phyloP scores from a whole-genome alignment of 2,888 invertebrate genomes.

The Sicus ferrugineus region DNA sequence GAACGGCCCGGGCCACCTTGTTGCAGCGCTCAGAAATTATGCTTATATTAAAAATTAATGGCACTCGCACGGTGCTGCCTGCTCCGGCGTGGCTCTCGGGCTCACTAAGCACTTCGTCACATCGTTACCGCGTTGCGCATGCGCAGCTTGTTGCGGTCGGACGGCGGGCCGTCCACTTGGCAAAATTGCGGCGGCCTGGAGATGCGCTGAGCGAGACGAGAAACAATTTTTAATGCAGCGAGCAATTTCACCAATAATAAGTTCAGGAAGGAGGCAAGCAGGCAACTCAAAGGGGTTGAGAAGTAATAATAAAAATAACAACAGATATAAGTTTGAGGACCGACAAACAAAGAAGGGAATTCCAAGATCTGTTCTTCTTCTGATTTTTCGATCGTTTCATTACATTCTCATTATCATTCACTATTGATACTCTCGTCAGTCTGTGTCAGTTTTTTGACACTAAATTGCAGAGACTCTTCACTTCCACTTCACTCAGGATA shows the following conservation, averaged over 20 bases:
- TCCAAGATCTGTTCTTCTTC: too few relatives aligned
- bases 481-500: too few relatives aligned
- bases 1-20: background rate
- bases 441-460: too few relatives aligned
- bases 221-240: constrained; percentile 7
- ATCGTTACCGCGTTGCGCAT: constrained; percentile 28
- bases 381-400: too few relatives aligned
- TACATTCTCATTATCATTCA: too few relatives aligned
- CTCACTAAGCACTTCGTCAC: constrained; percentile 28
- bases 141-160: constrained; percentile 14
- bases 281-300: background rate
- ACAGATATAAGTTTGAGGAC: too few relatives aligned
- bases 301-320: too few relatives aligned
- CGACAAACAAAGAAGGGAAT: too few relatives aligned
- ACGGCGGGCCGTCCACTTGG: background rate
- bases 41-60: constrained; percentile 14
- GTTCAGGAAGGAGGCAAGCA: background rate
- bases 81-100: background rate
- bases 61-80: background rate
- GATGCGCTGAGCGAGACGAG: background rate
- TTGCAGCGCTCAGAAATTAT: background rate
- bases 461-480: too few relatives aligned
- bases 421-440: too few relatives aligned
- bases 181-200: background rate
- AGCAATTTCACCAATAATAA: constrained; percentile 10